A percentile compares a stretch with the other conserved stretches of the same genome.
phyloP scores from a whole-genome alignment of 2,888 invertebrate genomes.

The Poecilobothrus nobilitatus region DNA sequence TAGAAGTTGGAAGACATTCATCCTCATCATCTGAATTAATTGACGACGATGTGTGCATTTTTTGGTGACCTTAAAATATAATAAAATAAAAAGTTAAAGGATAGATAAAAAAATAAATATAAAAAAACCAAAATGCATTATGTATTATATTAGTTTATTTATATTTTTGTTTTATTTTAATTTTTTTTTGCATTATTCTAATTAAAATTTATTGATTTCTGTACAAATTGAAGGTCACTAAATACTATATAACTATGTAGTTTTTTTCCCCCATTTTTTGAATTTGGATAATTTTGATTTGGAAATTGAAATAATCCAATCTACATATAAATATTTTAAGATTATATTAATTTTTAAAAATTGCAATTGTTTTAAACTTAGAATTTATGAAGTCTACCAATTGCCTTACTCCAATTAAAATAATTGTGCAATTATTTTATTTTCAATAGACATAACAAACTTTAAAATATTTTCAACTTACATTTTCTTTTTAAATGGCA shows the following conservation, averaged over 20 bases:
- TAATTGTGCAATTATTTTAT: no score
- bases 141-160: neutral
- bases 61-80: constrained; percentile 29
- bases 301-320: no score
- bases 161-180: neutral
- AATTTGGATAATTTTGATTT: no score
- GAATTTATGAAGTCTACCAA: no score
- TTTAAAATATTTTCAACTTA: neutral
- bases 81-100: neutral
- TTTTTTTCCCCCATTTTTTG: no score
- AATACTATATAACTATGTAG: neutral
- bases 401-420: no score
- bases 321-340: no score
- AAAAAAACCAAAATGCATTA: neutral
- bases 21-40: constrained; percentile 36
- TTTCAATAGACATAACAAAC: no score
- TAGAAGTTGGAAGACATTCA: constrained; percentile 33
- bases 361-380: no score
- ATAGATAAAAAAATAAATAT: neutral
- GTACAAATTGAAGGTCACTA: neutral
- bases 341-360: no score
- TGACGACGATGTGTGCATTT: constrained; percentile 41
- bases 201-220: constrained; percentile 6
- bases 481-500: neutral
- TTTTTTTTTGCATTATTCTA: neutral